Evolutionary conservation across 2,888 invertebrate species (phyloP), one percentile per base, ranked within the genome.

Genomic region (Drosophila acutilabella): DNA sequence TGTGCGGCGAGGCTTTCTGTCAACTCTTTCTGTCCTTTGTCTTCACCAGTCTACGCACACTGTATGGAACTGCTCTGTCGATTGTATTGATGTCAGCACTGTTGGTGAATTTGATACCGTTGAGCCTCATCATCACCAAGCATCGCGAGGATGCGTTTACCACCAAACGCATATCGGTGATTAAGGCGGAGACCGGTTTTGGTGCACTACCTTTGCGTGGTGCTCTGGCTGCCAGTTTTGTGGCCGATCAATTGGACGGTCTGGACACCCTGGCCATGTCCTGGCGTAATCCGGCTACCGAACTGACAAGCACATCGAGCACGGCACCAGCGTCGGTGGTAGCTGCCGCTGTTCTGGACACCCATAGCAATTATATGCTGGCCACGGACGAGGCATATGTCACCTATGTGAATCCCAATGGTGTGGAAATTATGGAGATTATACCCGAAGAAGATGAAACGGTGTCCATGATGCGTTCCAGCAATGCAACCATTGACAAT

Each of bases 391-490:
- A 91, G 59, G 87, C 92, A 2, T 91, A 90, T 53, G 90, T 90
- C 3, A 92, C 91, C 0, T 90, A 90, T 41, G 89, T 92, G 16
- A 92, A 92, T 81, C 90, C 92, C 1, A 92, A 92, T 75, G 92
- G 92, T 0, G 92, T 92, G 8, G 92, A 92, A 70, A 92, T 92
- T 20, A 92, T 92, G 92, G 92, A 92, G 74, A 92, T 92, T 16
- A 92, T 92, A 67, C 92, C 92, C 36, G 92, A 92, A 64, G 92
- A 92, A 74, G 92, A 92, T 68, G 92, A 92, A 70, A 92, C 86
- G 13, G 65, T 90, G 20, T 92, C 92, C 7, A 77, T 91, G 13
- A 87, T 92, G 81, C 90, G 92, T 13, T 91, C 92, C 8, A 92
- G 92, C 61, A 88, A 89, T 16, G 90, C 88, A 2, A 92, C 92